A percentile compares a stretch with the other conserved stretches of the same genome.
phyloP scores from a whole-genome alignment of 1,140 invertebrate genomes.

The Acyrthosiphon pisum region DNA sequence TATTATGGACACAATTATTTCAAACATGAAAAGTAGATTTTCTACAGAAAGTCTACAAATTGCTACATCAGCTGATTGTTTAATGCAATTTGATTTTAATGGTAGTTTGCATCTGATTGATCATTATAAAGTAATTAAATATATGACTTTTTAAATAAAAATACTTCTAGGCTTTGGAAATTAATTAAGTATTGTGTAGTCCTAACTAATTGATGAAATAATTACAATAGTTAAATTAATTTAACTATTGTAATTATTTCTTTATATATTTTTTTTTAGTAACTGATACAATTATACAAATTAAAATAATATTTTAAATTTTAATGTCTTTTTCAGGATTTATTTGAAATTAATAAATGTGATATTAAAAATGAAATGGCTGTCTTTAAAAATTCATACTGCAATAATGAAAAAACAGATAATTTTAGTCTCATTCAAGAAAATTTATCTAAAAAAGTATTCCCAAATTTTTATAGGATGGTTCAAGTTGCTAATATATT shows the following conservation, averaged over 20 bases:
- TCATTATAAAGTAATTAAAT: neutral
- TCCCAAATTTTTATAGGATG: neutral
- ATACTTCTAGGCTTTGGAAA: neutral
- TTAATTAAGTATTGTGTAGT: no score
- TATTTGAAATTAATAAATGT: neutral
- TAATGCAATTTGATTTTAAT: neutral
- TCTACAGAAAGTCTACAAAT: no score
- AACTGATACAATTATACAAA: neutral
- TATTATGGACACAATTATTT: neutral
- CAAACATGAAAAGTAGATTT: slow-evolving; percentile 2
- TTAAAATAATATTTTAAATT: neutral
- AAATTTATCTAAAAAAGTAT: neutral
- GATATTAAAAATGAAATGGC: neutral
- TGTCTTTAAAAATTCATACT: neutral
- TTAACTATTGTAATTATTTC: no score
- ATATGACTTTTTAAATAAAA: neutral
- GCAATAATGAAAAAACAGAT: neutral
- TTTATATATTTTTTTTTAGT: neutral
- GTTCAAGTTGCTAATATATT: neutral
- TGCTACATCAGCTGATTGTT: neutral
- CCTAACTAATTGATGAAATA: no score
- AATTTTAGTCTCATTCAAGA: neutral
- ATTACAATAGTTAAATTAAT: no score
- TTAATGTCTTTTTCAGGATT: neutral
- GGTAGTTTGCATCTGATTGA: neutral